Conservation (phyloP, 2,888 invertebrate species). For the Temnothorax ravouxi region DNA sequence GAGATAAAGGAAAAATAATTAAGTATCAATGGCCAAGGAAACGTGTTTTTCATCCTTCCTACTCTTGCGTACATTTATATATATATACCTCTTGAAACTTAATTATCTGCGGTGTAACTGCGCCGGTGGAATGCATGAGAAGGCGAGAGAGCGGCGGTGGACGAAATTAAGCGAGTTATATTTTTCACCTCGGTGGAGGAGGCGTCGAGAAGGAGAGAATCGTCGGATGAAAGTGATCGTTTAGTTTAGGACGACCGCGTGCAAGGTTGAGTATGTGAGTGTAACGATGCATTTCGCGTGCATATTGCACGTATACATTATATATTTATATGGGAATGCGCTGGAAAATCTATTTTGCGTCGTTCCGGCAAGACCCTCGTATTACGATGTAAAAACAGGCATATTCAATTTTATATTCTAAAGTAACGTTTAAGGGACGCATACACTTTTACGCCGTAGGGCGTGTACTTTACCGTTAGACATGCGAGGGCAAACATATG, state of each 20-base stretch:
- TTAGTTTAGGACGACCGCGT: slow-evolving; percentile 27
- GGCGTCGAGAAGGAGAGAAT: slow-evolving; percentile 35
- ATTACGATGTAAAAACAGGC: slow-evolving; percentile 63
- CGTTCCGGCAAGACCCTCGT: slow-evolving; percentile 63
- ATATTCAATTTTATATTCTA: slow-evolving; percentile 81
- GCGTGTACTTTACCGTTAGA: slow-evolving; percentile 46
- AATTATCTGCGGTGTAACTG: slow-evolving; percentile 25
- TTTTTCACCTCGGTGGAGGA: slow-evolving; percentile 50
- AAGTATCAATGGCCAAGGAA: slow-evolving; percentile 48
- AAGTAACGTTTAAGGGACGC: slow-evolving; percentile 66
- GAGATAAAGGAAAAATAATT: slow-evolving; percentile 41
- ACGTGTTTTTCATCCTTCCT: slow-evolving; percentile 55
- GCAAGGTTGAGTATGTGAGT: slow-evolving; percentile 8
- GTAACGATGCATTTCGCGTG: slow-evolving; percentile 21
- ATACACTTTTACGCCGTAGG: slow-evolving; percentile 43
- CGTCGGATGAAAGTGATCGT: slow-evolving; percentile 34
- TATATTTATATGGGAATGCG: neutral
- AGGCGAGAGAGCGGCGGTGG: slow-evolving; percentile 1
- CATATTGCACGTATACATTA: neutral
- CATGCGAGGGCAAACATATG: neutral
- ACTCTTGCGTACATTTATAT: slow-evolving; percentile 43
- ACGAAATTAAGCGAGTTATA: slow-evolving; percentile 48
- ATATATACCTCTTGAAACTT: slow-evolving; percentile 36
- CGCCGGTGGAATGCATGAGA: slow-evolving; percentile 30
- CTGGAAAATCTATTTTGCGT: slow-evolving; percentile 71